Percentiles rank a stretch among this genome's conserved stretches.
phyloP scores from a whole-genome alignment of 2,888 invertebrate genomes.

The Meganola albula region DNA sequence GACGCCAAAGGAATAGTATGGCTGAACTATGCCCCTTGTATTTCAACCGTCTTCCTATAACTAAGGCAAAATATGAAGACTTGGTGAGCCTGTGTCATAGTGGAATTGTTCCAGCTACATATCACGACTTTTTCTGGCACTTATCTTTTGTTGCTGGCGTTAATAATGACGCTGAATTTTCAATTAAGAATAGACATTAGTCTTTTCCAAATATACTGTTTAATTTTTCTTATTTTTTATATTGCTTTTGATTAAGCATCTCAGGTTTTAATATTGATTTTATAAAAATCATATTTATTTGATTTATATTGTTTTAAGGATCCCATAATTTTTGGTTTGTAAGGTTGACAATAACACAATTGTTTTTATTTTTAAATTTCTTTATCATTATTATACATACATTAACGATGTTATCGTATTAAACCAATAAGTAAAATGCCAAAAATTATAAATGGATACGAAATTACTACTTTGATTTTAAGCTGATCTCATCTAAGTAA shows the following conservation, averaged over 20 bases:
- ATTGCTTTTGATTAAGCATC: too few species aligned
- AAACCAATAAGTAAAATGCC: not conserved
- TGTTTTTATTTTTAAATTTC: slow-evolving; percentile 2
- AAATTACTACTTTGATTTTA: too few species aligned
- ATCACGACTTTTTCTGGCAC: slow-evolving; percentile 1
- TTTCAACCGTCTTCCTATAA: not conserved
- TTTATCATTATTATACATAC: not conserved
- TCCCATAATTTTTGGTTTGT: slow-evolving; percentile 1
- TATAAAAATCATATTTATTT: too few species aligned
- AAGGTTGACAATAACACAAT: slow-evolving; percentile 2
- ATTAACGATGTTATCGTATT: not conserved
- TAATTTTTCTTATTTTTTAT: too few species aligned
- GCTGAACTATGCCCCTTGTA: too few species aligned
- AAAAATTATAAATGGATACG: not conserved
- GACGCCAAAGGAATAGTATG: not conserved
- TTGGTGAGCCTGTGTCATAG: not conserved
- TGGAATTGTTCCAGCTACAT: not conserved
- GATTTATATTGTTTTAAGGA: not conserved
- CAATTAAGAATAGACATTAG: not conserved
- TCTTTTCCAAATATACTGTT: slow-evolving; percentile 2
- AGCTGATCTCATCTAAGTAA: too few species aligned
- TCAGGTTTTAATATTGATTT: too few species aligned
- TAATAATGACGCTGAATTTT: not conserved
- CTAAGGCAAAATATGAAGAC: not conserved
- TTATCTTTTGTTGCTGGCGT: not conserved